Base-by-base conservation (phyloP, 1,140 invertebrate genomes). In the Dinothrombium tinctorium region DNA sequence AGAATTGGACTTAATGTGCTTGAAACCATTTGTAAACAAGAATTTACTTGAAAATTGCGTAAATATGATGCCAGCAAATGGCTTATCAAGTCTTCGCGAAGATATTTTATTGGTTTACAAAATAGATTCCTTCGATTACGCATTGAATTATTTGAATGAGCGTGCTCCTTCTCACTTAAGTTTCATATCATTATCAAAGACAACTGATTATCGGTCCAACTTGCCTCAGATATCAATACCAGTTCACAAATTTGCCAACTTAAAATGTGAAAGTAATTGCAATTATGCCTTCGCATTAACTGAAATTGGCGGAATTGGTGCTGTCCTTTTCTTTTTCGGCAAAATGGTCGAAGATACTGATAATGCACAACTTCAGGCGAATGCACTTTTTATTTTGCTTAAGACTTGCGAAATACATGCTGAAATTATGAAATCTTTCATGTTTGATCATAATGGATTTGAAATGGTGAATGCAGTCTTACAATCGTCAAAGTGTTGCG, bases 251-350 rank as follows among this genome's bases (percentile, higher is more conserved):
- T 37, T 41, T 15, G 32, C 37, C 19, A 20, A 19, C n/a, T 7
- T 40, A 4, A 22, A 35, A 2, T 22, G 17, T 7, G n/a, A 33
- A 1, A 2, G 11, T 7, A 12, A 43, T 15, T 20, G 25, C 8
- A 15, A 14, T 35, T 20, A 42, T 0, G 14, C 9, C 25, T 31
- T 29, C 25, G 32, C 33, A 15, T 33, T 46, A 6, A 2, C 39
- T 15, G 40, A 46, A 11, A 26, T 29, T 4, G 44, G 44, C 15
- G 44, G 44, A 2, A 42, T 46, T 21, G 33, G 24, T n/a, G 15
- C 33, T 14, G 29, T 41, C n/a, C 12, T 46, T 12, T 46, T 46
- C 26, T 26, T 46, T 7, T 33, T 46, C 15, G 29, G n/a, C 24
- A 36, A 46, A 38, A 31, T 46, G 2, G 21, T 46, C 23, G 44